Evolutionary conservation across 2,113 vertebrate genomes (phyloP), one percentile per base, ranked within the genome.

Genomic region (Nanorana parkeri): DNA sequence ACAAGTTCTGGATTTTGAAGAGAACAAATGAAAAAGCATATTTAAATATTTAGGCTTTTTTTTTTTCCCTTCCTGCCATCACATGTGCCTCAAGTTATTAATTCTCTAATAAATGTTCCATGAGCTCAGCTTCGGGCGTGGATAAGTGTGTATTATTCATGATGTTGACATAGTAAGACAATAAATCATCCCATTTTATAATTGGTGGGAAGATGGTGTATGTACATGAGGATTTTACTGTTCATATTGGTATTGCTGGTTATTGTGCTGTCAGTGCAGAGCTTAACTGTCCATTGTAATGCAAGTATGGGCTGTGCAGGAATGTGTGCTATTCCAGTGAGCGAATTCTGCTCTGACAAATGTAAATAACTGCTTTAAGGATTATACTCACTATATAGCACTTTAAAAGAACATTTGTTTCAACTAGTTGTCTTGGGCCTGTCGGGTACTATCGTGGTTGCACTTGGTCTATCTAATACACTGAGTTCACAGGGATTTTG

Each of bases 31-130:
- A 21, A 23, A 21, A 23, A 6, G 10, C 8, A 10, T 60, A 6
- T 21, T 15, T 60, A 21, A 60, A 21, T 21, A 11, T 21, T 58
- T 58, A 19, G 56, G 56, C 56, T 17, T 68, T n/a, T n/a, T 24
- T 71, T 17, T 47, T 7, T 21, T 26, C n/a, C 67, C 36, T 19
- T 7, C 21, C 19, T 8, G 2, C 5, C 71, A 61, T 24, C 29
- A 41, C n/a, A 17, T 16, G 19, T 17, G 32, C 24, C 54, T 60
- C 52, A 23, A 79, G 15, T 61, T 58, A 69, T 69, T 20, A 58
- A 60, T 26, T 21, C 20, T 17, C 17, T 80, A 80, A 58, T 68
- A 24, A 68, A 68, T 79, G 47, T 61, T 75, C 55, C 5, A 75
- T 75, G 56, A 74, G 54, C 54, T 60, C 16, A 36, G 24, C 69